Evolutionary conservation across 2,113 vertebrate genomes (phyloP).

Genomic region (Oxyura jamaicensis): DNA sequence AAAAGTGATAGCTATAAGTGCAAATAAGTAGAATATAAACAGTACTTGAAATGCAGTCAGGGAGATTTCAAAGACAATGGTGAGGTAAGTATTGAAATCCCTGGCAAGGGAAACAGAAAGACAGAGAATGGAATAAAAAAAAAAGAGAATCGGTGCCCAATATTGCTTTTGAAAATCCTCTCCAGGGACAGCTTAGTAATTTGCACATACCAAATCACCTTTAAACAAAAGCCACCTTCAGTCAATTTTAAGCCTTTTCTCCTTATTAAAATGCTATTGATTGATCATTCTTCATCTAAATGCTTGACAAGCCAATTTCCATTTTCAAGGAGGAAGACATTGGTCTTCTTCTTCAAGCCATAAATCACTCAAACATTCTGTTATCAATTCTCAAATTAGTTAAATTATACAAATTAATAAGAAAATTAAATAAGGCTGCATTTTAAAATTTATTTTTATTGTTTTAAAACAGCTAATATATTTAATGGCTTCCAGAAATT

Average conservation of each 20-base stretch:
- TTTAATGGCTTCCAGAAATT: neutral
- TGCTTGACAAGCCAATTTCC: conserved; percentile 64
- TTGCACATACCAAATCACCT: conserved; percentile 66
- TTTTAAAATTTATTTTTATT: neutral
- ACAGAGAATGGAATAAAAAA: conserved; percentile 44
- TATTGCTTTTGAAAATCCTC: conserved; percentile 53
- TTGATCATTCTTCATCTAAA: conserved; percentile 67
- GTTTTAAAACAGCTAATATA: neutral
- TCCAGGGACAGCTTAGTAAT: conserved; percentile 54
- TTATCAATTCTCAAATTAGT: conserved; percentile 48
- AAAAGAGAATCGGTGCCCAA: conserved; percentile 57
- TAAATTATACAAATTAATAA: conserved; percentile 49
- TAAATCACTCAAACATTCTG: conserved; percentile 53
- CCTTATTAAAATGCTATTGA: conserved; percentile 70
- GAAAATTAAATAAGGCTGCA: conserved; percentile 37
- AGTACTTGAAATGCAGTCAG: neutral
- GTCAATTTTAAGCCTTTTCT: conserved; percentile 60
- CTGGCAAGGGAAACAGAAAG: conserved; percentile 1
- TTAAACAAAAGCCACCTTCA: conserved; percentile 65
- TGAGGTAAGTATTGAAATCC: conserved; percentile 1
- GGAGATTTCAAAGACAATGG: neutral
- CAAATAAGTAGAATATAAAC: neutral
- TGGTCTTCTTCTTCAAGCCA: conserved; percentile 24
- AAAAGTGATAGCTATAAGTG: neutral
- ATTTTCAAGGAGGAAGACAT: conserved; percentile 42